Base-by-base conservation (phyloP, 2,797 vertebrate species). In the Characodon lateralis region DNA sequence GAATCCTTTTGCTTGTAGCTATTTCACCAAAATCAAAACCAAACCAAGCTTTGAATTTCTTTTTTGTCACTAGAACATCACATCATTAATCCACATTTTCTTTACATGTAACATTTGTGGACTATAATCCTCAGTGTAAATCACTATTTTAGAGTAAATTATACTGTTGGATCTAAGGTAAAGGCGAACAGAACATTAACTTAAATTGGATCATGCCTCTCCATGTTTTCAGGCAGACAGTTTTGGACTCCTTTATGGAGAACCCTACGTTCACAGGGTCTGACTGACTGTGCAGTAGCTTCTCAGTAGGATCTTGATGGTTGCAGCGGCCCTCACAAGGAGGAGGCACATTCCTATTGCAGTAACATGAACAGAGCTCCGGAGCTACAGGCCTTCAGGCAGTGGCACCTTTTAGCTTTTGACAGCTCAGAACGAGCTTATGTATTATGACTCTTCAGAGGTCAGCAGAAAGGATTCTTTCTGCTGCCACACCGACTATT, bases 261-360 rank as follows among this genome's bases (percentile, higher is more conserved):
- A 48, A 88, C 43, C 68, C 3, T 12, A 2, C 8, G 43, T 46
- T 24, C 66, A 2, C 5, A 22, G 41, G 58, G 78, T 71, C 6
- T 26, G 59, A 35, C 59, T 3, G 16, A 43, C 50, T 69, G 28
- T n/a, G 85, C 82, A 46, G 83, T 72, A 43, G 39, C 31, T 66
- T 73, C 77, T 89, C 78, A 83, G 71, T 87, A 26, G 81, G 79
- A 74, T 79, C 74, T 77, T 78, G 75, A 82, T 92, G 88, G 82
- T 79, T 65, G 74, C 6, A 59, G 75, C 7, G 1, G 55, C 10
- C 20, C 31, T 55, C 77, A 72, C 61, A 76, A 43, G 70, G 53
- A 81, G 69, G 28, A 10, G 9, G 22, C 78, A 78, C 91, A 91
- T 90, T 91, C 88, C 86, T 87, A 75, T 78, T 24, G 63, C 74